Evolutionary conservation across 2,113 vertebrate species (phyloP).

Genomic region (Symphodus melops): DNA sequence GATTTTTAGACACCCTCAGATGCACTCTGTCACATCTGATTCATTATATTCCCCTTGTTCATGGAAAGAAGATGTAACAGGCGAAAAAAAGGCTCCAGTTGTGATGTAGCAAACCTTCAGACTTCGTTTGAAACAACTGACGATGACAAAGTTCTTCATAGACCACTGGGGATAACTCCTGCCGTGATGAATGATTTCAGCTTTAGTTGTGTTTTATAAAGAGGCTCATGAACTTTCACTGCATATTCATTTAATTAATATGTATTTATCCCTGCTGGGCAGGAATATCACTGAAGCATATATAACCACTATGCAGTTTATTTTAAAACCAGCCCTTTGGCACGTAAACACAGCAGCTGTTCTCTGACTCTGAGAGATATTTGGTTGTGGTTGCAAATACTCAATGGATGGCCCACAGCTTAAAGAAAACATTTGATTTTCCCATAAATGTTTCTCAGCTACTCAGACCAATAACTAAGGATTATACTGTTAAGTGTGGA

Average conservation of each 20-base stretch:
- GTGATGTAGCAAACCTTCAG: conserved; percentile 12
- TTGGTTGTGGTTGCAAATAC: conserved; percentile 30
- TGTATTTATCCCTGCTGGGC: conserved; percentile 47
- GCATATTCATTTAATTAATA: conserved; percentile 60
- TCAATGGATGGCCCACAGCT: conserved; percentile 7
- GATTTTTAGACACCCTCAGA: conserved; percentile 7
- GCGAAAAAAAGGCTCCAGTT: not conserved
- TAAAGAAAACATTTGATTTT: not conserved
- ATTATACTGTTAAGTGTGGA: not conserved
- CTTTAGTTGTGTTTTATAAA: conserved; percentile 43
- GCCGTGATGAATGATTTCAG: conserved; percentile 57
- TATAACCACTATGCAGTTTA: conserved; percentile 32
- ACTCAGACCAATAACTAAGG: not conserved
- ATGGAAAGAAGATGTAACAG: not conserved
- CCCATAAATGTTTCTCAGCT: conserved; percentile 13
- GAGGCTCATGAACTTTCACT: conserved; percentile 28
- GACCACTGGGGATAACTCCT: conserved; percentile 20
- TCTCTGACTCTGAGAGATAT: conserved; percentile 38
- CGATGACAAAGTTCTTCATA: conserved; percentile 46
- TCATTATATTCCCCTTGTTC: conserved; percentile 5
- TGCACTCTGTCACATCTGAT: conserved; percentile 20
- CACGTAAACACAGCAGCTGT: conserved; percentile 39
- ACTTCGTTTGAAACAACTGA: conserved; percentile 28
- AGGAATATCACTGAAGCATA: conserved; percentile 21
- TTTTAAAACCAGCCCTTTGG: conserved; percentile 46